A percentile compares a stretch with the other conserved stretches of the same genome.
These are phyloP conservation scores for Scyliorhinus canicula DNA, from an alignment of 2,797 vertebrate species.

Conservation along the genomic window DNA sequence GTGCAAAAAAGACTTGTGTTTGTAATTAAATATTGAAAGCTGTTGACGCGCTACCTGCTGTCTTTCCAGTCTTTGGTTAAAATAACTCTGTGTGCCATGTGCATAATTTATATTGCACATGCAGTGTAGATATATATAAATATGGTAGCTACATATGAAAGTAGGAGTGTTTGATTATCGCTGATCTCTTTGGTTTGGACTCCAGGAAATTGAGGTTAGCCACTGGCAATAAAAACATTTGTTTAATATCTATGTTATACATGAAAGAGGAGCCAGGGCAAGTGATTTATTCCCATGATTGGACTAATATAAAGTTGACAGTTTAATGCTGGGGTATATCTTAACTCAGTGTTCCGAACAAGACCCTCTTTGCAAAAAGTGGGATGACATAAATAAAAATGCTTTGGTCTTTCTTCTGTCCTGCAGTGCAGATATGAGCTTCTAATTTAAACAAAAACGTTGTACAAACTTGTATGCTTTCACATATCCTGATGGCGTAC, in stretches of 20 bases:
- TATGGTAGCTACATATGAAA: not conserved
- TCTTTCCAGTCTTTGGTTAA: not conserved
- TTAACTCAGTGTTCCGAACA: not conserved
- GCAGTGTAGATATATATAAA: not conserved
- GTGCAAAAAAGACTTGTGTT: slow-evolving; percentile 6
- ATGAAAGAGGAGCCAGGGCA: not conserved
- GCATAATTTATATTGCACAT: not conserved
- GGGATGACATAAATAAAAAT: not conserved
- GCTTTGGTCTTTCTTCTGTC: not conserved
- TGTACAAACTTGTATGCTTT: not conserved
- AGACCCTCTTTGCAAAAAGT: not conserved
- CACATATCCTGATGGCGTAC: not conserved
- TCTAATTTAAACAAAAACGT: not conserved
- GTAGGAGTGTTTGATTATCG: not conserved
- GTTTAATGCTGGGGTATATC: not conserved
- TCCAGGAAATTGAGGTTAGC: not conserved
- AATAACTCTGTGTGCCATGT: not conserved
- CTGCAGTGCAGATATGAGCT: not conserved
- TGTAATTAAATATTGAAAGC: slow-evolving; percentile 6
- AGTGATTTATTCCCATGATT: not conserved
- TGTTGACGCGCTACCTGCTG: not conserved
- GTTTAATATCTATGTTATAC: not conserved
- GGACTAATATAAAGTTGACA: not conserved
- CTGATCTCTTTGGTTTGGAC: not conserved
- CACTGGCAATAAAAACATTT: not conserved